Conservation (phyloP, 2,797 vertebrate species). For the Pempheris klunzingeri region DNA sequence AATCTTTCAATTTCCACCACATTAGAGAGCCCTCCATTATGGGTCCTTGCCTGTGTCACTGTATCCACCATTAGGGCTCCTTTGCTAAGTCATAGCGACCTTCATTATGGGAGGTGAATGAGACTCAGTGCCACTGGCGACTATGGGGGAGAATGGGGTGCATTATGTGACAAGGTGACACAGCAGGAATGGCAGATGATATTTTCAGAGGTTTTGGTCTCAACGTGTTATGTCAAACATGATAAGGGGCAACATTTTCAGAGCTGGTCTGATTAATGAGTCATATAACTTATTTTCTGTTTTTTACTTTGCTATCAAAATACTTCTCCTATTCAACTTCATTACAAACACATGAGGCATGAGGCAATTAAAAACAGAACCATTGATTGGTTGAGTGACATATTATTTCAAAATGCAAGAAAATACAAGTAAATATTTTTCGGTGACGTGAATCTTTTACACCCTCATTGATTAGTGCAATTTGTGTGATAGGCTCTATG, state of each 20-base stretch:
- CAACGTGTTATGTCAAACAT: constrained; percentile 64
- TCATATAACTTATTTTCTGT: constrained; percentile 36
- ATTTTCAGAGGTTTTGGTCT: constrained; percentile 72
- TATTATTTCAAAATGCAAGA: constrained; percentile 18
- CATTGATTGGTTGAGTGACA: constrained; percentile 21
- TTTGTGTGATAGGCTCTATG: constrained; percentile 14
- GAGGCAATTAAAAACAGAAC: constrained; percentile 3
- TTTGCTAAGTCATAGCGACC: constrained; percentile 77
- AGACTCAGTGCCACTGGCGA: constrained; percentile 71
- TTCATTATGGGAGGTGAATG: constrained; percentile 73
- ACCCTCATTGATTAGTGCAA: background rate
- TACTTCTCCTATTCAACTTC: constrained; percentile 23
- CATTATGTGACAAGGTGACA: constrained; percentile 75
- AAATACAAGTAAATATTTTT: background rate
- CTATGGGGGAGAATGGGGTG: constrained; percentile 27
- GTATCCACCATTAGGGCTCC: constrained; percentile 78
- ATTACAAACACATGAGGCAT: constrained; percentile 19
- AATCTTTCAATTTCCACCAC: constrained; percentile 93
- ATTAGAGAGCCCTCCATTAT: constrained; percentile 89
- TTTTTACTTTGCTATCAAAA: constrained; percentile 39
- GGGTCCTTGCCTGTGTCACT: constrained; percentile 79
- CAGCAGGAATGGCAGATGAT: constrained; percentile 73
- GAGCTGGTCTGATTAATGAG: constrained; percentile 61
- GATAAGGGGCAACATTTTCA: constrained; percentile 66
- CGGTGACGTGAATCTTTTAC: constrained; percentile 16